These are phyloP conservation scores for Drosophila mauritiana DNA, from an alignment of 1,140 invertebrate species.

Conservation along the genomic window DNA sequence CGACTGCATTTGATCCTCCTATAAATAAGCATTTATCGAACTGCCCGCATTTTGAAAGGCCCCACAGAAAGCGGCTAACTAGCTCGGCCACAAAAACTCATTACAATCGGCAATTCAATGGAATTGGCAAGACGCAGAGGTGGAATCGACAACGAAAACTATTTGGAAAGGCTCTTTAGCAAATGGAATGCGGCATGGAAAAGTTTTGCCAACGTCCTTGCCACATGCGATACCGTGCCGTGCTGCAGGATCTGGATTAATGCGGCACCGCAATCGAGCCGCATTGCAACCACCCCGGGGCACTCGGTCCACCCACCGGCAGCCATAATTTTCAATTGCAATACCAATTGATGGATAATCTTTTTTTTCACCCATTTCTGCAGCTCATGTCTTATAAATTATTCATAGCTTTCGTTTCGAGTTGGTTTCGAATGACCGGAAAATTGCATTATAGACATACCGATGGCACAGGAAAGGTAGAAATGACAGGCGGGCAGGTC, in stretches of 20 bases:
- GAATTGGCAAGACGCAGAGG: constrained; percentile 10
- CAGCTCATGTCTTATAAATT: constrained; percentile 43
- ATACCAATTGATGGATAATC: constrained; percentile 65
- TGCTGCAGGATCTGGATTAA: constrained; percentile 9
- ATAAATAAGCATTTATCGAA: constrained; percentile 26
- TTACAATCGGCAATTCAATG: constrained; percentile 60
- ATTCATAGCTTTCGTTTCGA: constrained; percentile 45
- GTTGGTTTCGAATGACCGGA: constrained; percentile 61
- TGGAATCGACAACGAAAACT: constrained; percentile 17
- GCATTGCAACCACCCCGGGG: constrained; percentile 9
- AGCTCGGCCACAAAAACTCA: constrained; percentile 60
- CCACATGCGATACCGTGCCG: constrained; percentile 42
- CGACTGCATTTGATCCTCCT: not conserved
- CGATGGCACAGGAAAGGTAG: constrained; percentile 7
- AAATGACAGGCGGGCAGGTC: constrained; percentile 12
- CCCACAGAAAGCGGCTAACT: constrained; percentile 38
- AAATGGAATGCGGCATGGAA: constrained; percentile 29
- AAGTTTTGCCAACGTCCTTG: constrained; percentile 44
- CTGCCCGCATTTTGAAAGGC: constrained; percentile 17
- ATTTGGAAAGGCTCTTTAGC: constrained; percentile 25
- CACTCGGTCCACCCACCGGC: constrained; percentile 1
- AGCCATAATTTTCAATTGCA: constrained; percentile 57
- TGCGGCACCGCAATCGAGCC: constrained; percentile 28
- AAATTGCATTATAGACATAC: constrained; percentile 64
- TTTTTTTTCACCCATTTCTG: not conserved